phyloP scores from a whole-genome alignment of 2,888 invertebrate species.

The Sympetrum striolatum region DNA sequence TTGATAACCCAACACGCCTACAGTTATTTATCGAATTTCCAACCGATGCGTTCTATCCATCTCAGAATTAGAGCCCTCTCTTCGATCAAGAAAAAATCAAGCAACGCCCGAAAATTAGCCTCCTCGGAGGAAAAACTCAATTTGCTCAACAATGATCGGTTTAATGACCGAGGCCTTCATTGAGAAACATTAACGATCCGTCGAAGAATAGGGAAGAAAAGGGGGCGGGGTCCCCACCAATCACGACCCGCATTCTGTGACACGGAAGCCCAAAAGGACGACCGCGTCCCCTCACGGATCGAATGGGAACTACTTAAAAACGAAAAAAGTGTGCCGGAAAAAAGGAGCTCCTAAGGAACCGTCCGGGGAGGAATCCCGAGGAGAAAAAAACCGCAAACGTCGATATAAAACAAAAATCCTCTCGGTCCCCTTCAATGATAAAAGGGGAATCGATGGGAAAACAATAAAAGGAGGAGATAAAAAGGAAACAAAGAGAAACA shows the following conservation, averaged over 20 bases:
- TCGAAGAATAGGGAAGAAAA: neutral
- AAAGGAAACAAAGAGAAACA: neutral
- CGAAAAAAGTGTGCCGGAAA: neutral
- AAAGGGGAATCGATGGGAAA: conserved; percentile 1
- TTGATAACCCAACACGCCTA: too few species aligned
- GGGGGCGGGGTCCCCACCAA: neutral
- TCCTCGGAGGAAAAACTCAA: too few species aligned
- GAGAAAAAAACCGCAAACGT: neutral
- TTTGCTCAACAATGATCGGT: too few species aligned
- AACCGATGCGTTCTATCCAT: too few species aligned
- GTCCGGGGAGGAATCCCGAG: neutral
- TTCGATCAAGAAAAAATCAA: too few species aligned
- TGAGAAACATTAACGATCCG: neutral
- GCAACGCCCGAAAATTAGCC: too few species aligned
- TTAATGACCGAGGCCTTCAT: too few species aligned
- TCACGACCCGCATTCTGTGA: neutral
- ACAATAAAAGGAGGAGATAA: neutral
- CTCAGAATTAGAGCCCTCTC: too few species aligned
- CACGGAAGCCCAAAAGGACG: neutral
- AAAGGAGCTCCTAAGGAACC: neutral
- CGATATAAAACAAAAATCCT: neutral
- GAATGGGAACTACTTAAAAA: neutral
- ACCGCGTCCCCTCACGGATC: neutral
- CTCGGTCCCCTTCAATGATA: neutral
- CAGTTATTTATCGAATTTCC: too few species aligned